Percentiles rank a stretch among this genome's conserved stretches.
Conservation (phyloP, 2,113 vertebrate species). For the Psilopsiagon aymara region DNA sequence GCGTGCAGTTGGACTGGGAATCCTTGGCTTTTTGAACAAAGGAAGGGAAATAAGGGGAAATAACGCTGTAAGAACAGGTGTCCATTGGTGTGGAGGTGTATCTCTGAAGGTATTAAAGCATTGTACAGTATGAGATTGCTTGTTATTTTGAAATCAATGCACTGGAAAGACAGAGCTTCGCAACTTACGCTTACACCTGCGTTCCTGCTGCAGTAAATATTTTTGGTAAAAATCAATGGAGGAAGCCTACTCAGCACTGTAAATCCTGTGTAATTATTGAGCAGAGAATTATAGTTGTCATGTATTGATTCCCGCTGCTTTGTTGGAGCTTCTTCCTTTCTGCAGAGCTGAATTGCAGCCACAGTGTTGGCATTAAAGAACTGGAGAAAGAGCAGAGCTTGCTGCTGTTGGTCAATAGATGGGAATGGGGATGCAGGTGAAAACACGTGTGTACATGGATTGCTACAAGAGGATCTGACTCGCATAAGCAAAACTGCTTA, state of each 20-base stretch:
- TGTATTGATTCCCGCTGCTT: constrained; percentile 36
- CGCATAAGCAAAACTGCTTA: neutral
- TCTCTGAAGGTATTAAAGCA: neutral
- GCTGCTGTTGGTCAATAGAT: neutral
- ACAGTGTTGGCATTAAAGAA: neutral
- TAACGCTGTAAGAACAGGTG: neutral
- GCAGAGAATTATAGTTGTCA: constrained; percentile 55
- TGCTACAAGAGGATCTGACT: neutral
- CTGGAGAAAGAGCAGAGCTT: neutral
- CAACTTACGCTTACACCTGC: neutral
- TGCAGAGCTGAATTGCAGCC: neutral
- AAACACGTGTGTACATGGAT: neutral
- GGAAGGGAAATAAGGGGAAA: neutral
- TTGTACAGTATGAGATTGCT: neutral
- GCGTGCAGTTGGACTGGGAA: neutral
- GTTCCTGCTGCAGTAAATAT: constrained; percentile 41
- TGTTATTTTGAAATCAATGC: constrained; percentile 45
- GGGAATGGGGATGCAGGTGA: neutral
- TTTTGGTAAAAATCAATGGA: constrained; percentile 52
- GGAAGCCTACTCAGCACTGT: constrained; percentile 24
- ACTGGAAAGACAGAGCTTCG: neutral
- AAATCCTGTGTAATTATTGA: constrained; percentile 52
- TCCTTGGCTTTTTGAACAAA: neutral
- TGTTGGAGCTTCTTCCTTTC: neutral
- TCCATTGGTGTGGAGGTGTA: neutral